Percentiles rank a stretch among this genome's conserved stretches.
Evolutionary conservation across 2,113 vertebrate species (phyloP).

Genomic region (Odontophorus gujanensis): DNA sequence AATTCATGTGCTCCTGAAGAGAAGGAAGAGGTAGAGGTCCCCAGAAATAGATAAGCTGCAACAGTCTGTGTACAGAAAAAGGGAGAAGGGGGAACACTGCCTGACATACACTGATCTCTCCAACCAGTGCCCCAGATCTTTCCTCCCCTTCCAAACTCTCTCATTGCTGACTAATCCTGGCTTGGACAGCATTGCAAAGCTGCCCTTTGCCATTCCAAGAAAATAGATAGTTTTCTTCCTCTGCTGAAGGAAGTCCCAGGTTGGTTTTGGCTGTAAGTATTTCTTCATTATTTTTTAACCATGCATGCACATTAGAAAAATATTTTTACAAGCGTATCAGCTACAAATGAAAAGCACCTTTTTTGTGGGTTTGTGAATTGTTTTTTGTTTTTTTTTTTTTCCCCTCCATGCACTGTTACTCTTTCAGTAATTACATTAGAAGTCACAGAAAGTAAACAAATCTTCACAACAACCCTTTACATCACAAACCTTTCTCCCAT

Average conservation of each 20-base stretch:
- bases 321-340: background rate
- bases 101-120: background rate
- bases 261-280: background rate
- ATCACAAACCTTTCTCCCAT: background rate
- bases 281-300: background rate
- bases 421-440: background rate
- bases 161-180: background rate
- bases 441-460: background rate
- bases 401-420: background rate
- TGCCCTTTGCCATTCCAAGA: background rate
- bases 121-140: background rate
- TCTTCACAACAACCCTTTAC: too few species aligned
- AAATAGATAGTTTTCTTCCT: background rate
- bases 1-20: accelerated
- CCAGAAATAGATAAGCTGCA: background rate
- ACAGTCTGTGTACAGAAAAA: background rate
- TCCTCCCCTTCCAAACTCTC: background rate
- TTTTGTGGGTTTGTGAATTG: background rate
- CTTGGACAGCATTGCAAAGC: background rate
- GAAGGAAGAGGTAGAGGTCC: background rate
- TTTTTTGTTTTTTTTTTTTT: background rate
- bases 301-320: background rate
- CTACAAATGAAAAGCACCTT: background rate
- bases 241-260: background rate
- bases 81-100: background rate